These are phyloP conservation scores for Rhogogaster chlorosoma DNA, from an alignment of 2,888 invertebrate species.

Conservation along the genomic window DNA sequence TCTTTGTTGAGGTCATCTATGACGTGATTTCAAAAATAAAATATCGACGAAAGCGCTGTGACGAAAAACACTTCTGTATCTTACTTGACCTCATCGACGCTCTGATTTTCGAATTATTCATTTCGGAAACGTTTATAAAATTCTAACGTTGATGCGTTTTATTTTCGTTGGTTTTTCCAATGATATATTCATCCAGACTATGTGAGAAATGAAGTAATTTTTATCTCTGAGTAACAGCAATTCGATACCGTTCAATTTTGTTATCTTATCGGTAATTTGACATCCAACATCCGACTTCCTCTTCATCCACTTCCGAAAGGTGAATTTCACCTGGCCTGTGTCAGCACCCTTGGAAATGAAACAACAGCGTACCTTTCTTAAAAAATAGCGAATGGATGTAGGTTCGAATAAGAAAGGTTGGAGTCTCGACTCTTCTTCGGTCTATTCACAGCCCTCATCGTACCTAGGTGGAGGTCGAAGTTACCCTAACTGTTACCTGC, in stretches of 20 bases:
- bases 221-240: neutral
- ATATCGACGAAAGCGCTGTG: neutral
- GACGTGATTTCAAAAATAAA: neutral
- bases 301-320: neutral
- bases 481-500: conserved; percentile 32
- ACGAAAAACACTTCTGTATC: neutral
- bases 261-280: conserved; percentile 22
- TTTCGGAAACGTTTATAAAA: neutral
- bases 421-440: neutral
- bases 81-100: neutral
- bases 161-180: neutral
- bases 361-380: neutral
- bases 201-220: neutral
- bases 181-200: neutral
- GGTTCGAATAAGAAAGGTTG: neutral
- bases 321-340: neutral
- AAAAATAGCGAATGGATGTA: conserved; percentile 4
- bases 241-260: conserved; percentile 4
- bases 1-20: neutral
- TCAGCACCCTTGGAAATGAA: neutral
- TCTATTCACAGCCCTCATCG: neutral
- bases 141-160: neutral
- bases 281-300: neutral
- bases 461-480: neutral
- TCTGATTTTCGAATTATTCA: neutral